These are phyloP conservation scores for Hylyphantes graminicola DNA, from an alignment of 1,140 invertebrate species.

Conservation along the genomic window DNA sequence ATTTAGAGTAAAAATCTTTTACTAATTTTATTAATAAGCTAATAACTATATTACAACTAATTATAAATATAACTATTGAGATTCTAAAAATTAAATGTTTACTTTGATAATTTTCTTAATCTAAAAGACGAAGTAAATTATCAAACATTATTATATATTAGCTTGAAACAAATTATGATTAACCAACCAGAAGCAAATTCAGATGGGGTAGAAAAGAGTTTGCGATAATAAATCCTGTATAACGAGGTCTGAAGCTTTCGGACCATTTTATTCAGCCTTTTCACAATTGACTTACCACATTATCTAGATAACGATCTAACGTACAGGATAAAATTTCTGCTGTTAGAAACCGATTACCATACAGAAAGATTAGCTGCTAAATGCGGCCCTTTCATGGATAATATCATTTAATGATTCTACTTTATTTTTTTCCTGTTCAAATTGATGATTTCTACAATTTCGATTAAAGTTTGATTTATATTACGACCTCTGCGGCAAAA, in stretches of 20 bases:
- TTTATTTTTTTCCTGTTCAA: not conserved
- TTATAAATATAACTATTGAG: no score
- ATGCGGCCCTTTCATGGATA: constrained; percentile 14
- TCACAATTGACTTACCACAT: constrained; percentile 39
- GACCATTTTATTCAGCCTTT: constrained; percentile 39
- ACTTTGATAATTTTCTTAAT: no score
- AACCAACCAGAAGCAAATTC: constrained; percentile 35
- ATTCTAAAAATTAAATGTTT: no score
- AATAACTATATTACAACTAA: no score
- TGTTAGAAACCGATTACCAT: constrained; percentile 37
- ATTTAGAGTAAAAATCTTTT: no score
- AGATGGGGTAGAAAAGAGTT: constrained; percentile 19
- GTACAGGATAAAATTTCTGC: constrained; percentile 41
- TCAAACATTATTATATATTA: constrained; percentile 41
- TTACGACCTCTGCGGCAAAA: no score
- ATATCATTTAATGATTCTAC: constrained; percentile 28
- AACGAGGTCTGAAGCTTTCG: constrained; percentile 24
- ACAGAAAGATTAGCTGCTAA: constrained; percentile 37
- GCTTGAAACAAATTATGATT: constrained; percentile 42
- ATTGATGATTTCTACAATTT: constrained; percentile 10
- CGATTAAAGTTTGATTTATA: no score
- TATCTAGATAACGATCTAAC: constrained; percentile 40
- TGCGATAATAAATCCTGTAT: constrained; percentile 42
- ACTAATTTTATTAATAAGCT: no score
- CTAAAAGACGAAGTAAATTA: constrained; percentile 17